Percentiles rank a stretch among this genome's conserved stretches.
Conservation (phyloP, 2,888 invertebrate species). For the Pristionchus japonicus region DNA sequence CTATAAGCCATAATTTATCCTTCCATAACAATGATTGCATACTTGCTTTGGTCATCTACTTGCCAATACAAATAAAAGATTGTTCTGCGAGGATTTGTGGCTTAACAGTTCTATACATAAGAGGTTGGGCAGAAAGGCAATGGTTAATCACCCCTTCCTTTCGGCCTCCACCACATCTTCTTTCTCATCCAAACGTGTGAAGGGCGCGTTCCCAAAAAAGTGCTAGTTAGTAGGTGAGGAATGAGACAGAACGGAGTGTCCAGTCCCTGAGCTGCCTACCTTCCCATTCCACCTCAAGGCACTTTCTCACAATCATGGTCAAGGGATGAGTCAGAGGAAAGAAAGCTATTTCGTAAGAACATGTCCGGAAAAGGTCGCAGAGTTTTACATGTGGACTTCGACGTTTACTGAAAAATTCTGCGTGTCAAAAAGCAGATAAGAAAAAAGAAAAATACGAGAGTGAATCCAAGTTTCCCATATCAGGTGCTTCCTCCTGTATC, state of each 20-base stretch:
- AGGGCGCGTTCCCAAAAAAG: slow-evolving; percentile 1
- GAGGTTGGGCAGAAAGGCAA: background rate
- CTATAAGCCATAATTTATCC: background rate
- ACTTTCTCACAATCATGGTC: background rate
- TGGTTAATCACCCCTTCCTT: background rate
- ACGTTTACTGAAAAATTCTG: too few species aligned
- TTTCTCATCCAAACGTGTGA: slow-evolving; percentile 20
- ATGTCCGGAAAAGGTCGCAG: too few species aligned
- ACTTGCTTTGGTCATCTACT: too few species aligned
- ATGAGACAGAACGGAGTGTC: slow-evolving; percentile 9
- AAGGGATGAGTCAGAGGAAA: background rate
- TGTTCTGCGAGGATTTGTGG: too few species aligned
- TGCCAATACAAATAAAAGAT: too few species aligned
- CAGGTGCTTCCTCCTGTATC: slow-evolving; percentile 38
- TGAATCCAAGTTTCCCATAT: background rate
- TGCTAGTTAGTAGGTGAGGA: slow-evolving; percentile 8
- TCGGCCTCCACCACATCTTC: background rate
- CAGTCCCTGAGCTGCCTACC: background rate
- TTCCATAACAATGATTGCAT: too few species aligned
- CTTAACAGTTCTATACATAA: background rate
- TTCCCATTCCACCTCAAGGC: background rate
- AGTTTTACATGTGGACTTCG: too few species aligned
- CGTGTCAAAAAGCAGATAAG: too few species aligned
- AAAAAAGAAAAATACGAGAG: background rate
- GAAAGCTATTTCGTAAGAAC: background rate